phyloP scores from a whole-genome alignment of 2,113 vertebrate species.

The Channa argus region DNA sequence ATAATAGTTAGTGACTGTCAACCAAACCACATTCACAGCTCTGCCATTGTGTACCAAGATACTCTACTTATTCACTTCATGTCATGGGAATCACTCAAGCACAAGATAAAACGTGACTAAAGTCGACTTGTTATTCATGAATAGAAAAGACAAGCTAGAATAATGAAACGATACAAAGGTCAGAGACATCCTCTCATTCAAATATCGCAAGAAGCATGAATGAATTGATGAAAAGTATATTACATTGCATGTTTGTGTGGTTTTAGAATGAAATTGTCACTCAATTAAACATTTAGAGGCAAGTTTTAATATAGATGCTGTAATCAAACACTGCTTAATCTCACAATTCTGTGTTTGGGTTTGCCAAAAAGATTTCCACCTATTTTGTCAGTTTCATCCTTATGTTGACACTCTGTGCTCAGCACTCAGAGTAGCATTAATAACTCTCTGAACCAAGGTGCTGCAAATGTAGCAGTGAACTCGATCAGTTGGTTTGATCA shows the following conservation, averaged over 20 bases:
- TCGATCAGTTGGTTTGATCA: constrained; percentile 14
- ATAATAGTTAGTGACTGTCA: constrained; percentile 40
- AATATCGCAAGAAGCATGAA: too few species aligned
- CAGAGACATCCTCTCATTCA: not conserved
- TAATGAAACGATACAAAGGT: not conserved
- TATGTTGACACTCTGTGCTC: constrained; percentile 25
- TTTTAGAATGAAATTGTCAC: constrained; percentile 4
- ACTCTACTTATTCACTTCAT: constrained; percentile 4
- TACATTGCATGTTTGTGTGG: not conserved
- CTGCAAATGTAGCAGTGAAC: constrained; percentile 33
- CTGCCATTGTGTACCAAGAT: not conserved
- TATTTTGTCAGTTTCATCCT: constrained; percentile 53
- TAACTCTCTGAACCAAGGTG: constrained; percentile 47
- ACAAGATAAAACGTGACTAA: not conserved
- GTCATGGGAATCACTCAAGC: not conserved
- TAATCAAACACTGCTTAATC: constrained; percentile 10
- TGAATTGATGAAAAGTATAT: not conserved
- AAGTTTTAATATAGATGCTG: constrained; percentile 24
- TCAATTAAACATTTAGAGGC: not conserved
- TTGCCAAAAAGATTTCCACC: constrained; percentile 39
- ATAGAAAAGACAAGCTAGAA: not conserved
- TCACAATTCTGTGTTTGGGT: constrained; percentile 30
- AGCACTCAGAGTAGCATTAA: constrained; percentile 53
- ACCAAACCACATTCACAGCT: not conserved
- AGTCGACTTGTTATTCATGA: not conserved